Evolutionary conservation across 2,888 invertebrate species (phyloP).

Genomic region (Andricus quercusramuli): DNA sequence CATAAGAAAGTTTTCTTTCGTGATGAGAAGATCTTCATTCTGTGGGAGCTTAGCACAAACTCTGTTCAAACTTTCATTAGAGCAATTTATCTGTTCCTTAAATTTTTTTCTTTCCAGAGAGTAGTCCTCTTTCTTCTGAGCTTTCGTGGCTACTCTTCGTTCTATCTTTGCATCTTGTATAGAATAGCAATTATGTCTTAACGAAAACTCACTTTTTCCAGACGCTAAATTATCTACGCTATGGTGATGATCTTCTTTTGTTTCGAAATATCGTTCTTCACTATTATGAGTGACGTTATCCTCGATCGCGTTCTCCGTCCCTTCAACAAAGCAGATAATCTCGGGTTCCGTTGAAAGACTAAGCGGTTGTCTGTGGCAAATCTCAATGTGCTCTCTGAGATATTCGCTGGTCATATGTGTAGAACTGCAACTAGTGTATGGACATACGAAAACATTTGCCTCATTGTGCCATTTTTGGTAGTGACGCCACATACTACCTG

Average conservation of each 20-base stretch:
- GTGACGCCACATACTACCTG: conserved; percentile 77
- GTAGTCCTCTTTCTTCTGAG: conserved; percentile 57
- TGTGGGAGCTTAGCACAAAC: conserved; percentile 64
- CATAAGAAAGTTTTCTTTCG: conserved; percentile 71
- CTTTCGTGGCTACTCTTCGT: conserved; percentile 54
- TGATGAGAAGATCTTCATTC: conserved; percentile 67
- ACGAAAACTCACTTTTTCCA: conserved; percentile 55
- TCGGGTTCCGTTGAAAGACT: conserved; percentile 74
- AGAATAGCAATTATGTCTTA: conserved; percentile 55
- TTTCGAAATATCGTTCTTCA: conserved; percentile 59
- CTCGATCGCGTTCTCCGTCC: conserved; percentile 69
- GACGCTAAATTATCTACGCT: conserved; percentile 49
- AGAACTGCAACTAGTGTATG: conserved; percentile 74
- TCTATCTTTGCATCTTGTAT: conserved; percentile 53
- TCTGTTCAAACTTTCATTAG: conserved; percentile 60
- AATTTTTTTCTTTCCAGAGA: conserved; percentile 54
- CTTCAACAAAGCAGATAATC: conserved; percentile 73
- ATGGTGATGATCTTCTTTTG: conserved; percentile 55
- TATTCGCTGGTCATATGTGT: conserved; percentile 71
- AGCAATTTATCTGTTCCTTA: conserved; percentile 54
- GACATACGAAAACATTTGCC: conserved; percentile 73
- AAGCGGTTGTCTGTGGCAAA: conserved; percentile 72
- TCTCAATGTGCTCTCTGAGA: conserved; percentile 75
- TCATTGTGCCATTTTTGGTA: conserved; percentile 77
- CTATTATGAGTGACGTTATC: conserved; percentile 64